A percentile compares a stretch with the other conserved stretches of the same genome.
Evolutionary conservation across 1,140 invertebrate genomes (phyloP).

Genomic region (Drosophila neocordata): DNA sequence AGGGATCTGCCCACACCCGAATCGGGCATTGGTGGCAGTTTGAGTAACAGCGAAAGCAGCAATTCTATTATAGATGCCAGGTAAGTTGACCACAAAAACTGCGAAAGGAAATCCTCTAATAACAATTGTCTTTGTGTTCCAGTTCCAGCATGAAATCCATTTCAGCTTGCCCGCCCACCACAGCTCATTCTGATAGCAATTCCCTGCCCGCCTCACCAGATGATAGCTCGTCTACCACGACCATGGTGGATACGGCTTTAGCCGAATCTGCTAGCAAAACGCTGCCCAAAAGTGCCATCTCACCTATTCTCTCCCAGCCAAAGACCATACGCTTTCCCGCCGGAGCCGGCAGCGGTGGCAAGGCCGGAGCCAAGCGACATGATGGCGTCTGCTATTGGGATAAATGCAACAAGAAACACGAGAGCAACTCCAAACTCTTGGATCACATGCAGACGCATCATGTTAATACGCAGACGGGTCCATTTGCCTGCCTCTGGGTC

Average conservation of each 20-base stretch:
- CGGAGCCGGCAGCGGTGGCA: conserved; percentile 69
- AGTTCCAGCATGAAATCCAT: conserved; percentile 48
- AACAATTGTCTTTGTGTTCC: background rate
- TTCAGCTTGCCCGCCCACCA: conserved; percentile 48
- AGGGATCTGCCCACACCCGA: conserved; percentile 69
- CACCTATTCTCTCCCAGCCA: conserved; percentile 89
- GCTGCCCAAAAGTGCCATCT: conserved; percentile 83
- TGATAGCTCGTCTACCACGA: conserved; percentile 29
- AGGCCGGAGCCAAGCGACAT: conserved; percentile 80
- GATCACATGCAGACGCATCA: conserved; percentile 96
- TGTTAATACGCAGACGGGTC: conserved; percentile 92
- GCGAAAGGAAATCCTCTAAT: too few species aligned
- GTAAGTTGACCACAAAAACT: conserved; percentile 42
- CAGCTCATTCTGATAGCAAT: conserved; percentile 39
- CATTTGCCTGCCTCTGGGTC: conserved; percentile 95
- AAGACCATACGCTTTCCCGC: conserved; percentile 91
- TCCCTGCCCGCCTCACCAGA: conserved; percentile 52
- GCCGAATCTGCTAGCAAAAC: conserved; percentile 55
- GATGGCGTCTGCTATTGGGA: conserved; percentile 91
- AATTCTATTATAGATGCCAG: conserved; percentile 70
- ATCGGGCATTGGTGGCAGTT: conserved; percentile 75
- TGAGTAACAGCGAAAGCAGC: conserved; percentile 78
- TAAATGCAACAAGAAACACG: conserved; percentile 90
- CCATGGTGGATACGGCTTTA: conserved; percentile 61
- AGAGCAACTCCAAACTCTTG: conserved; percentile 90